phyloP scores from a whole-genome alignment of 2,797 vertebrate species.

The Amblyopsis hoosieri region DNA sequence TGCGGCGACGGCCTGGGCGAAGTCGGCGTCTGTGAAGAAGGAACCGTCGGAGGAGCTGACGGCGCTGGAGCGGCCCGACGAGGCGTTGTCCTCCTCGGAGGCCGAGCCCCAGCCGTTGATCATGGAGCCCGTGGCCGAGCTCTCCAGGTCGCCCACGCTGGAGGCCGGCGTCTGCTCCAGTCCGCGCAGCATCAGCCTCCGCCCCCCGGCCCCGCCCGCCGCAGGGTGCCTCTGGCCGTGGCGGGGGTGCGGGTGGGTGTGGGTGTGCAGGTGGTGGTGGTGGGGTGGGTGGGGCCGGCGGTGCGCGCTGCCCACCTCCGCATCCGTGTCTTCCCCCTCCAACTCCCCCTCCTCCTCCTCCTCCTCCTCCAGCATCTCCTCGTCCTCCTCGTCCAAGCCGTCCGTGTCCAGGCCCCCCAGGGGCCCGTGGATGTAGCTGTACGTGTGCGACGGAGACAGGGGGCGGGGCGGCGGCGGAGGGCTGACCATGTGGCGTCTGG shows the following conservation, averaged over 20 bases:
- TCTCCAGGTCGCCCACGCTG: slow-evolving; percentile 96
- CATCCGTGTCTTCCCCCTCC: slow-evolving; percentile 90
- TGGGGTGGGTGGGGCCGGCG: slow-evolving; percentile 67
- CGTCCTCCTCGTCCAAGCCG: slow-evolving; percentile 90
- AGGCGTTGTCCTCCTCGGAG: slow-evolving; percentile 97
- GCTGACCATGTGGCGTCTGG: slow-evolving; percentile 88
- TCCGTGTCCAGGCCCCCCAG: slow-evolving; percentile 93
- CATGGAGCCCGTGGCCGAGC: slow-evolving; percentile 98
- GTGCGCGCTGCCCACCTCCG: slow-evolving; percentile 92
- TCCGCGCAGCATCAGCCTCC: slow-evolving; percentile 88
- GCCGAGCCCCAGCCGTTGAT: slow-evolving; percentile 99
- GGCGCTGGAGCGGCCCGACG: slow-evolving; percentile 92
- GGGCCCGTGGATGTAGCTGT: slow-evolving; percentile 94
- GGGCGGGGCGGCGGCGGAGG: slow-evolving; percentile 89
- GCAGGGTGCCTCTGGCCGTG: slow-evolving; percentile 79
- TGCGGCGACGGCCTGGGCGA: slow-evolving; percentile 95
- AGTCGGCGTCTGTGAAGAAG: slow-evolving; percentile 97
- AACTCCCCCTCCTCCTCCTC: slow-evolving; percentile 75
- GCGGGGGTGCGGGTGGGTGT: slow-evolving; percentile 49
- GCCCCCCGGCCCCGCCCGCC: slow-evolving; percentile 40
- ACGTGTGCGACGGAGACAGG: slow-evolving; percentile 93
- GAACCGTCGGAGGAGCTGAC: slow-evolving; percentile 97
- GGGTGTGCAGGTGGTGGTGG: slow-evolving; percentile 50
- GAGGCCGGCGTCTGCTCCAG: slow-evolving; percentile 97
- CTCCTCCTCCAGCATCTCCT: slow-evolving; percentile 85